phyloP scores from a whole-genome alignment of 2,113 vertebrate genomes.

The Oncorhynchus keta region DNA sequence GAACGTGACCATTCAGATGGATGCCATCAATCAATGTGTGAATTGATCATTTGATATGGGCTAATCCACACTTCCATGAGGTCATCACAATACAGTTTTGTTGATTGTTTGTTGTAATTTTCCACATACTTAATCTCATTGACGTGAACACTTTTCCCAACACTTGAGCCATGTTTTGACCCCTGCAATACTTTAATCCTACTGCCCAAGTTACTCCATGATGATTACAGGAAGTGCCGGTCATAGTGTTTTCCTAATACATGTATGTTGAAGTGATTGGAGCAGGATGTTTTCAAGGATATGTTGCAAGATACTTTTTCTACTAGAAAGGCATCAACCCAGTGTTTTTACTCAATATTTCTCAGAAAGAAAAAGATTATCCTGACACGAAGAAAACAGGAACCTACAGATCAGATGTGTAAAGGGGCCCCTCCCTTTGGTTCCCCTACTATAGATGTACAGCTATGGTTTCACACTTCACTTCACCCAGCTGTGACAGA shows the following conservation, averaged over 20 bases:
- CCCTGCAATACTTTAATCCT: slow-evolving; percentile 1
- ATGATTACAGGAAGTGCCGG: slow-evolving; percentile 50
- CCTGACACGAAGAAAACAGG: slow-evolving; percentile 64
- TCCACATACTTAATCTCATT: background rate
- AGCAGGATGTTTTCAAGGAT: slow-evolving; percentile 37
- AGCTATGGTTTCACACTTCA: slow-evolving; percentile 43
- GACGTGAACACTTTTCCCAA: background rate
- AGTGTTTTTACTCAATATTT: slow-evolving; percentile 47
- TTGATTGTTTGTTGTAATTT: too few species aligned
- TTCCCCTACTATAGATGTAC: slow-evolving; percentile 20
- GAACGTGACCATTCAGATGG: too few species aligned
- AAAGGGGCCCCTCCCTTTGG: slow-evolving; percentile 58
- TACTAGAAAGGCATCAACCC: background rate
- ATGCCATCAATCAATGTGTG: too few species aligned
- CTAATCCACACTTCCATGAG: too few species aligned
- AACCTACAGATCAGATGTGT: slow-evolving; percentile 54
- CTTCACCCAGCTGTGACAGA: slow-evolving; percentile 56
- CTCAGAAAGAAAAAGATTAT: slow-evolving; percentile 40
- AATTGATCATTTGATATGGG: too few species aligned
- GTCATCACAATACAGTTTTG: too few species aligned
- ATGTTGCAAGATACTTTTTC: slow-evolving; percentile 51
- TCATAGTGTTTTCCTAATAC: slow-evolving; percentile 38
- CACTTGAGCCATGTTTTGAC: background rate
- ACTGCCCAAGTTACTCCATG: slow-evolving; percentile 27
- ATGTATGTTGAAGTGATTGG: slow-evolving; percentile 17